phyloP scores from a whole-genome alignment of 2,888 invertebrate species.

The Hesperia comma region DNA sequence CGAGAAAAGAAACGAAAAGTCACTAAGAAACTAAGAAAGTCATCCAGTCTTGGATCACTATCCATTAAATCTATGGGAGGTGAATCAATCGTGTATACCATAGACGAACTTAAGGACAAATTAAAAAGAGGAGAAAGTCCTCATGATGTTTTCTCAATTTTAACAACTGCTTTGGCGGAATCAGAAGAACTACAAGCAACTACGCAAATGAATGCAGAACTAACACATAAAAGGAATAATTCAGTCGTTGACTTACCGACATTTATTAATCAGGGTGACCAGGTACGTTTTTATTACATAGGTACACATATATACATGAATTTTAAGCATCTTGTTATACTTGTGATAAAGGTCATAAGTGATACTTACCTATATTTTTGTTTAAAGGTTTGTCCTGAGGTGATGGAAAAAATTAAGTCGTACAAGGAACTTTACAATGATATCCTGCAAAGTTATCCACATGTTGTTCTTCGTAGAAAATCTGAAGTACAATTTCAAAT shows the following conservation, averaged over 20 bases:
- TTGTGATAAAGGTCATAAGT: background rate
- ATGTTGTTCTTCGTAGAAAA: constrained; percentile 83
- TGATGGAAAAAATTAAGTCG: constrained; percentile 85
- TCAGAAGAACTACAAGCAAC: constrained; percentile 73
- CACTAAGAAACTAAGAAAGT: constrained; percentile 64
- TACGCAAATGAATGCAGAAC: constrained; percentile 74
- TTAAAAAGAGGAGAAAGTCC: constrained; percentile 87
- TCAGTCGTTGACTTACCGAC: constrained; percentile 92
- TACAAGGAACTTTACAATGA: constrained; percentile 87
- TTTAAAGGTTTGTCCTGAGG: constrained; percentile 87
- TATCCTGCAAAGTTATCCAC: constrained; percentile 88
- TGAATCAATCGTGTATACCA: constrained; percentile 80
- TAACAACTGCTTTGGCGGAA: constrained; percentile 83
- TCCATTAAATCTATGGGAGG: constrained; percentile 77
- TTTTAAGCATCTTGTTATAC: background rate
- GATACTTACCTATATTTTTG: constrained; percentile 10
- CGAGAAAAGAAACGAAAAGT: constrained; percentile 65
- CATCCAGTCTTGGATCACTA: constrained; percentile 78
- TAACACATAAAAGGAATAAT: constrained; percentile 70
- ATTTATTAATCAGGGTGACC: constrained; percentile 88
- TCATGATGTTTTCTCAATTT: constrained; percentile 85
- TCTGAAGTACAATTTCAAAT: constrained; percentile 84
- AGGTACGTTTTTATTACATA: constrained; percentile 65
- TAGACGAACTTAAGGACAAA: constrained; percentile 86
- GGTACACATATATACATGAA: background rate